A percentile compares a stretch with the other conserved stretches of the same genome.
Evolutionary conservation across 2,888 invertebrate species (phyloP).

Genomic region (Drepana falcataria): DNA sequence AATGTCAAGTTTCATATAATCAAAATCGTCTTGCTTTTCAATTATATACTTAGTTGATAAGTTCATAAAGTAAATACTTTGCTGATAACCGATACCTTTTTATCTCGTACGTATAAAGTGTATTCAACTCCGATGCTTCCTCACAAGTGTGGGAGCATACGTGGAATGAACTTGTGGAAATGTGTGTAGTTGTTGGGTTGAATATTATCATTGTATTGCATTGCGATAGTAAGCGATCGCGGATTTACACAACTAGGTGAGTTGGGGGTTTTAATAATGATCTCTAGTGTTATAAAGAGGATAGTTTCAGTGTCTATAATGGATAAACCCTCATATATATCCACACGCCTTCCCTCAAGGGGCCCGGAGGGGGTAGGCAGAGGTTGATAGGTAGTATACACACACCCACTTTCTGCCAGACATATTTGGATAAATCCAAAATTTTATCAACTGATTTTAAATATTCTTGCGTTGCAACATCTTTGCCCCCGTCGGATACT

Average conservation of each 20-base stretch:
- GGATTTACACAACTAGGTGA: background rate
- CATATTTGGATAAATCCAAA: too few relatives aligned
- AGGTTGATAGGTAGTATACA: too few relatives aligned
- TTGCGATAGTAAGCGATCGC: background rate
- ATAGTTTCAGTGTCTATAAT: too few relatives aligned
- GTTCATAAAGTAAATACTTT: background rate
- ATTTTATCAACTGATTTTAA: too few relatives aligned
- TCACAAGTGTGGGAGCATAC: background rate
- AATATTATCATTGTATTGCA: background rate
- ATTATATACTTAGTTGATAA: background rate
- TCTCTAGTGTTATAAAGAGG: too few relatives aligned
- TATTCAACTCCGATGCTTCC: background rate
- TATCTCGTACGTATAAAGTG: background rate
- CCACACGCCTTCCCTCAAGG: too few relatives aligned
- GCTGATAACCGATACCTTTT: background rate
- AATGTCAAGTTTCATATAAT: background rate
- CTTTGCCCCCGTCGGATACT: too few relatives aligned
- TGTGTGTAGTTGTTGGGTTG: background rate
- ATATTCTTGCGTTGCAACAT: too few relatives aligned
- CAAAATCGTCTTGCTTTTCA: background rate
- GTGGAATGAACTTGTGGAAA: background rate
- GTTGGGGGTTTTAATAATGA: background rate
- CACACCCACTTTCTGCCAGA: too few relatives aligned
- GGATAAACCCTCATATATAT: too few relatives aligned
- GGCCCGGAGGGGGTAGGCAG: too few relatives aligned